Base-by-base conservation (phyloP, 2,113 vertebrate genomes). In the Chamaetylas fuelleborni region DNA sequence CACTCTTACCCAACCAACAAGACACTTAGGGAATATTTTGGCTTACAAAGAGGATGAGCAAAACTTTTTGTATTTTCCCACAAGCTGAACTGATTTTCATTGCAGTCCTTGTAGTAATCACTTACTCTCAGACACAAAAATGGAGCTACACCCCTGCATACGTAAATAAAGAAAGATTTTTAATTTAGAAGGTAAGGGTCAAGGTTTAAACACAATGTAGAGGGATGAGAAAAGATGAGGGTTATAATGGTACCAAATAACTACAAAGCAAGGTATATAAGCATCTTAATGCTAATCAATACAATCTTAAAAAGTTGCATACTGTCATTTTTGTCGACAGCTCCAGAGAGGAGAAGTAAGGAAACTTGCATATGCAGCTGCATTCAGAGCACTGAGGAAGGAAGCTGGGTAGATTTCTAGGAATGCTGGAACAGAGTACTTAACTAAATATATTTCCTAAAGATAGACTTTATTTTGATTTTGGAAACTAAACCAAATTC, bases 381-480 rank as follows among this genome's bases (percentile, higher is more conserved):
- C 38, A 20, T 70, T 70, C 36, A 81, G 50, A 83, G 31, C 24
- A 53, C 33, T 36, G 47, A 96, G 81, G 31, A 91, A 86, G 73
- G 61, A 95, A 91, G 26, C 45, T 54, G 50, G n/a, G 23, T 40
- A 78, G 62, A 77, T 88, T 86, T 96, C 71, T 94, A 51, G 65
- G 86, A 88, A 74, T 60, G 12, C 43, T 88, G 56, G 71, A 90
- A 78, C 31, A 60, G 50, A 80, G 12, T 42, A 14, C 51, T 43
- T 73, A 82, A 66, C 31, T 51, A 91, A 92, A 77, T 82, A 65
- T 66, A n/a, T 88, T 97, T 93, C 24, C 66, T 90, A 72, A 85
- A 81, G 79, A 71, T 48, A 81, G 40, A 47, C 9, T 80, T 82
- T 38, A 67, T 82, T 93, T 88, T 92, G 26, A 40, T 77, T 62